These are phyloP conservation scores for Argyresthia albistria DNA, from an alignment of 2,888 invertebrate species.

Conservation along the genomic window DNA sequence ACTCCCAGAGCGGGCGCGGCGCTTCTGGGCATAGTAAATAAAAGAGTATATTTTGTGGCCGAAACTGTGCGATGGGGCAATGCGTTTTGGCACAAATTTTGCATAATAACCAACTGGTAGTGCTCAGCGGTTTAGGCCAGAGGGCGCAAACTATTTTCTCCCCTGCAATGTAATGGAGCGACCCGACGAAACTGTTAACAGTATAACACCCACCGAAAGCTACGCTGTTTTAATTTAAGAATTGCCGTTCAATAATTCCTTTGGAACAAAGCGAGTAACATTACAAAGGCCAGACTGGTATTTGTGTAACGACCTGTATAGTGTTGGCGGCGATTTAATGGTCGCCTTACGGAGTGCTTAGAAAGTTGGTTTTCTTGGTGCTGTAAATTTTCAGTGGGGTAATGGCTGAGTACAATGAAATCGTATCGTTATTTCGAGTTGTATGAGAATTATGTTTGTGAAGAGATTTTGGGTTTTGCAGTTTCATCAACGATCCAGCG, in stretches of 20 bases:
- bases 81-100: conserved; percentile 52
- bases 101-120: conserved; percentile 43
- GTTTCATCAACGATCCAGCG: too few relatives aligned
- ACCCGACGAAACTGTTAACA: not conserved
- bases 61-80: conserved; percentile 24
- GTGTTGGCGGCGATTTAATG: not conserved
- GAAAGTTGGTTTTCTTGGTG: not conserved
- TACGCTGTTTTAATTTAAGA: not conserved
- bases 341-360: not conserved
- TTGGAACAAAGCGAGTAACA: not conserved
- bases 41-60: conserved; percentile 33
- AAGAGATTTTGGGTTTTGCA: too few relatives aligned
- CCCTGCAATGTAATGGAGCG: not conserved
- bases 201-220: not conserved
- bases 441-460: too few relatives aligned
- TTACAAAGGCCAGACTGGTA: not conserved
- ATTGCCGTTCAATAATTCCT: not conserved
- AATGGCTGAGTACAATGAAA: not conserved
- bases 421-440: not conserved
- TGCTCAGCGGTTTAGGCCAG: conserved; percentile 7
- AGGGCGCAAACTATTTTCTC: conserved; percentile 4
- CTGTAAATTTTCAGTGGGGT: not conserved
- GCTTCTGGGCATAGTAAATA: conserved; percentile 44
- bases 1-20: conserved; percentile 16
- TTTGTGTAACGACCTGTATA: not conserved